phyloP scores from a whole-genome alignment of 2,113 vertebrate genomes.

The Neofelis nebulosa region DNA sequence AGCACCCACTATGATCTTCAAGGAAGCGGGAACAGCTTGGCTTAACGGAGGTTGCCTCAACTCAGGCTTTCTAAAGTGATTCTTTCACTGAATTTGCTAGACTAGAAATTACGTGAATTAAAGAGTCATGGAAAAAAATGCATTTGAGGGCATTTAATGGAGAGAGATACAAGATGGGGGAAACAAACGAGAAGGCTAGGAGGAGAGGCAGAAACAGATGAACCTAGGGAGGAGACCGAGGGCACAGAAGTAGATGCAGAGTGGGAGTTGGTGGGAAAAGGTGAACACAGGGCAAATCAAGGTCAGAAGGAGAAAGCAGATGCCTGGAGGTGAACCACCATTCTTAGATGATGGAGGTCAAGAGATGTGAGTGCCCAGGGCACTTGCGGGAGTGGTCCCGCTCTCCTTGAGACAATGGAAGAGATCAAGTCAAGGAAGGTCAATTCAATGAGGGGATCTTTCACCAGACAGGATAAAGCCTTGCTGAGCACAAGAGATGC shows the following conservation, averaged over 20 bases:
- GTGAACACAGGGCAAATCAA: not conserved
- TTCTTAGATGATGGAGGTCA: not conserved
- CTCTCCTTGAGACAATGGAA: not conserved
- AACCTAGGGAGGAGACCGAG: not conserved
- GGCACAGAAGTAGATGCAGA: not conserved
- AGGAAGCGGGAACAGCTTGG: not conserved
- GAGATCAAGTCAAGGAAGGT: not conserved
- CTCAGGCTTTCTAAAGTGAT: not conserved
- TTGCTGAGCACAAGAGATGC: not conserved
- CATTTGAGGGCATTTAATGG: not conserved
- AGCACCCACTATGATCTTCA: not conserved
- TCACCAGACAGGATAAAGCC: not conserved
- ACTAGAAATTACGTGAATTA: not conserved
- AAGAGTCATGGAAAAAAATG: not conserved
- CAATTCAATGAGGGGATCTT: not conserved
- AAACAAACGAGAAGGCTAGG: not conserved
- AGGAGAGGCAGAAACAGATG: not conserved
- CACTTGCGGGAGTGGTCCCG: not conserved
- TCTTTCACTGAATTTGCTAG: not conserved
- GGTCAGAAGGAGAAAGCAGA: not conserved
- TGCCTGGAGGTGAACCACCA: accelerated
- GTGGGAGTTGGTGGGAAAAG: not conserved
- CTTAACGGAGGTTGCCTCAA: not conserved
- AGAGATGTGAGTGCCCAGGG: accelerated
- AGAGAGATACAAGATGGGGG: not conserved